Conservation (phyloP, 2,888 invertebrate genomes). For the Eupeodes latifasciatus region DNA sequence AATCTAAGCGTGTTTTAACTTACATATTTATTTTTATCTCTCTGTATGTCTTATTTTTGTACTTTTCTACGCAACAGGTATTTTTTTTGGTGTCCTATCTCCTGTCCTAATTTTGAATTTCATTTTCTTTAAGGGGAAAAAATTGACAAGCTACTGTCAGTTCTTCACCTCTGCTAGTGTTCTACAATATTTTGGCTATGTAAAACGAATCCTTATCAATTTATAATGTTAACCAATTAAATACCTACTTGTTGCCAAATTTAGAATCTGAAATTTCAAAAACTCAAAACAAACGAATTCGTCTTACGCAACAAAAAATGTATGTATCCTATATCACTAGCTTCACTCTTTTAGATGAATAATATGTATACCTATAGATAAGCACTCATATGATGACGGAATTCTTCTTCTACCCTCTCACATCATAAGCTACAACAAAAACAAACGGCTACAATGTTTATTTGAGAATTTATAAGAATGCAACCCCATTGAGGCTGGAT, state of each 20-base stretch:
- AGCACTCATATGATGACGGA: constrained; percentile 4
- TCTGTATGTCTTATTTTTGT: too few species aligned
- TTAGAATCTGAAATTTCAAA: neutral
- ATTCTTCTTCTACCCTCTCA: neutral
- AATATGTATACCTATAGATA: neutral
- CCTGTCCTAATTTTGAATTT: neutral
- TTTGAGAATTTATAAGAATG: constrained; percentile 9
- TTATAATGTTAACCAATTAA: neutral
- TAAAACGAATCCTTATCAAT: neutral
- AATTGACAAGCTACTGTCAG: neutral
- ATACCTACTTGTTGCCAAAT: constrained; percentile 16
- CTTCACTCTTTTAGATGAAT: neutral
- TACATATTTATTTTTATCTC: too few species aligned
- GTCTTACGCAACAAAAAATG: constrained; percentile 1
- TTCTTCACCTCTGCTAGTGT: neutral
- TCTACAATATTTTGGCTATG: neutral
- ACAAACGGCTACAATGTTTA: constrained; percentile 8
- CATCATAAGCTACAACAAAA: neutral
- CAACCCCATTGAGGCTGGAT: neutral
- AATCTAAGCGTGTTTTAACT: too few species aligned
- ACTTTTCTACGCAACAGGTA: constrained; percentile 6
- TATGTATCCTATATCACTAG: neutral
- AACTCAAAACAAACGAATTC: neutral
- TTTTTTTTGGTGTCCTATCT: neutral
- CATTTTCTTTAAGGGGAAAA: constrained; percentile 1